Evolutionary conservation across 1,140 invertebrate species (phyloP).

Genomic region (Lysiphlebus fabarum): DNA sequence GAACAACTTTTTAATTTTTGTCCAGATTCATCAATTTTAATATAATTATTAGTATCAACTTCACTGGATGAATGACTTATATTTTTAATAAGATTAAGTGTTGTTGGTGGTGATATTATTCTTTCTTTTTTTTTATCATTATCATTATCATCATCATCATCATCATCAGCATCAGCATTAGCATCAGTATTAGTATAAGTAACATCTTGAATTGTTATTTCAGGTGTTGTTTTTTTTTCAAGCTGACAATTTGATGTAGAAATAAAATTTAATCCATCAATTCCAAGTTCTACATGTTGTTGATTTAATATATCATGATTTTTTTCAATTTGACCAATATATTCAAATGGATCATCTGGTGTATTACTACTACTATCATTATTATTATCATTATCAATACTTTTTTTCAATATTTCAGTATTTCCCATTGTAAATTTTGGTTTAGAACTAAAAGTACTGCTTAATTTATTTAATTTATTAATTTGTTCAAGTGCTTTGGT

Average conservation of each 20-base stretch:
- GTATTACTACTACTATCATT: conserved; percentile 1
- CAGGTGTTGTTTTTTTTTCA: conserved; percentile 55
- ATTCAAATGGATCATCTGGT: not conserved
- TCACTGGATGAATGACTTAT: conserved; percentile 69
- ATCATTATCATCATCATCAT: conserved; percentile 18
- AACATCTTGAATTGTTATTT: conserved; percentile 59
- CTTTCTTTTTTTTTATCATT: conserved; percentile 44
- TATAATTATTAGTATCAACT: conserved; percentile 48
- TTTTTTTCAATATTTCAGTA: conserved; percentile 11
- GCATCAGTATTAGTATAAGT: too few relatives aligned
- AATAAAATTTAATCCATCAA: conserved; percentile 28
- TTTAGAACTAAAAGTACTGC: conserved; percentile 62
- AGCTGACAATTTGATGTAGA: conserved; percentile 19
- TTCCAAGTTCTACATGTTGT: conserved; percentile 16
- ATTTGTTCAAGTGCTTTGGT: conserved; percentile 82
- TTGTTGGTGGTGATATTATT: conserved; percentile 51
- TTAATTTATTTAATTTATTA: conserved; percentile 74
- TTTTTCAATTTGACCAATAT: not conserved
- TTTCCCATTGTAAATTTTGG: conserved; percentile 56
- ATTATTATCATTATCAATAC: not conserved
- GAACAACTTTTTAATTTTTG: conserved; percentile 62
- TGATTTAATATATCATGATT: conserved; percentile 2
- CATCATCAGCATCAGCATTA: too few relatives aligned
- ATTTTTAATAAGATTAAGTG: conserved; percentile 59
- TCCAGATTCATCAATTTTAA: conserved; percentile 26